Base-by-base conservation (phyloP, 2,113 vertebrate species). In the Eclectus roratus region DNA sequence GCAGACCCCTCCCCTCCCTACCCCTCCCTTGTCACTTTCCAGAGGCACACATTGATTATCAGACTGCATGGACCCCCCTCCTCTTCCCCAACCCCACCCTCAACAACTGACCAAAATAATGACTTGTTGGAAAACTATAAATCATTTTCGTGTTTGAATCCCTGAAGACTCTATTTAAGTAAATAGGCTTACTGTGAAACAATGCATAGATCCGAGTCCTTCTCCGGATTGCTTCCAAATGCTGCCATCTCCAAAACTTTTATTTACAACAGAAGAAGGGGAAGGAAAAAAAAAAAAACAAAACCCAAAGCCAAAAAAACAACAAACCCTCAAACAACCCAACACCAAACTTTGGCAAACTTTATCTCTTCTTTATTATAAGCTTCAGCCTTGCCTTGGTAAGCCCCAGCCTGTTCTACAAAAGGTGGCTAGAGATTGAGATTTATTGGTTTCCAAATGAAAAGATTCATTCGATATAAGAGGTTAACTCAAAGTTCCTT, bases 391-490 rank as follows among this genome's bases (percentile, higher is more conserved):
- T 97, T 96, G 96, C 96, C 76, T 97, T 96, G 86, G 49, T 89
- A 97, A 97, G 89, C 82, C 95, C 97, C 97, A 96, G 93, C 90
- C 93, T 92, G 89, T 85, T 97, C 95, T 94, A 97, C 97, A 98
- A 97, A 97, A 98, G 97, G 97, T 97, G 97, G 97, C 94, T 94
- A 91, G 96, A 96, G 94, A 98, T 96, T 97, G 97, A 98, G 97
- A 98, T 98, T 97, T 98, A 98, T 98, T 97, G 97, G 97, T 97
- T 97, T 97, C 97, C 97, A 98, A 98, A 98, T 98, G 97, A 98
- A 98, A 98, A 98, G 97, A 98, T 98, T 97, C 97, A 97, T 98
- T 98, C 97, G 97, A 97, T 98, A 97, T 95, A 98, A 98, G 97
- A 98, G 98, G 98, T 98, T 98, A 98, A 98, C 96, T 97, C 96